These are phyloP conservation scores for Nasalis larvatus DNA, from an alignment of 2,113 vertebrate species.

Conservation along the genomic window DNA sequence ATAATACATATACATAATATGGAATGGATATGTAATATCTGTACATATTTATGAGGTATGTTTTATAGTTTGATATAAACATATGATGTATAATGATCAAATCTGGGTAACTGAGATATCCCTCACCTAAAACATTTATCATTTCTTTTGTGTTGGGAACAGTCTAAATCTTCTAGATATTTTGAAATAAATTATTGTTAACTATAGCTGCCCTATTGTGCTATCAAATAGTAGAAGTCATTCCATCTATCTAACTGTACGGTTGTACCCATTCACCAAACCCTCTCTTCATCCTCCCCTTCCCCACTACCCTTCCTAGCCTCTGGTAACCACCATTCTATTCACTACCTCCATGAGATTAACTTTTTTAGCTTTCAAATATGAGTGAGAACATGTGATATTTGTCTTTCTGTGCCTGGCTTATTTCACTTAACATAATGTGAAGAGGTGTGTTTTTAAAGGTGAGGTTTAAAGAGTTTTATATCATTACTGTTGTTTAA, in stretches of 20 bases:
- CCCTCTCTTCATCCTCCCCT: neutral
- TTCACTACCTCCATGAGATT: neutral
- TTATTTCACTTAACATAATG: neutral
- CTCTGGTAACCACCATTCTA: neutral
- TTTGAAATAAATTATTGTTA: neutral
- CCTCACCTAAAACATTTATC: neutral
- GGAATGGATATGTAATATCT: neutral
- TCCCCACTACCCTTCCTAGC: neutral
- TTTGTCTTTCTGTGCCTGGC: neutral
- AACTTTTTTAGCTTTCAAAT: neutral
- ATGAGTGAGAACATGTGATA: neutral
- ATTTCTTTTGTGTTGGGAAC: neutral
- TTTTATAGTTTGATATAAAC: neutral
- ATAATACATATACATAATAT: no score
- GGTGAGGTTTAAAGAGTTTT: neutral
- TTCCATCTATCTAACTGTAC: neutral
- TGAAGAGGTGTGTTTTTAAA: neutral
- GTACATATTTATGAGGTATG: neutral
- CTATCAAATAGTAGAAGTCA: neutral
- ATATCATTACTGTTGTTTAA: neutral
- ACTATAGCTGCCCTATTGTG: neutral
- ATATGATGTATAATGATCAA: neutral
- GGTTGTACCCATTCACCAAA: neutral
- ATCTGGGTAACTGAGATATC: neutral
- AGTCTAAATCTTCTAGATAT: neutral